A percentile compares a stretch with the other conserved stretches of the same genome.
phyloP scores from a whole-genome alignment of 1,140 invertebrate genomes.

The Hylyphantes graminicola region DNA sequence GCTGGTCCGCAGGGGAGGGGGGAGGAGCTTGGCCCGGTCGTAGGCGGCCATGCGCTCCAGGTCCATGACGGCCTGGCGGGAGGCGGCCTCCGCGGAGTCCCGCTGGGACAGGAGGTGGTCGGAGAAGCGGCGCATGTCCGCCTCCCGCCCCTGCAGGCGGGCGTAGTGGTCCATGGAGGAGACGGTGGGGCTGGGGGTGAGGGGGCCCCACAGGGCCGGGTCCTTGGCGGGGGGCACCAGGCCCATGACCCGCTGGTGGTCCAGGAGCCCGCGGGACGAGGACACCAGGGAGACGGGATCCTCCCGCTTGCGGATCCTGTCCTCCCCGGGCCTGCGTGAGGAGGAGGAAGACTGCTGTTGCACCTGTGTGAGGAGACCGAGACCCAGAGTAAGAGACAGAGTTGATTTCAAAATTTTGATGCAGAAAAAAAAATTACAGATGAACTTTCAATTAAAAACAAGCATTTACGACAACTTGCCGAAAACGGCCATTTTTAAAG shows the following conservation, averaged over 20 bases:
- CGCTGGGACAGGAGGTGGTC: conserved; percentile 24
- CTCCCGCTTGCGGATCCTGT: conserved; percentile 46
- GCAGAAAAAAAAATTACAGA: no score
- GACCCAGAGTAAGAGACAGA: conserved; percentile 14
- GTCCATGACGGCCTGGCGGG: conserved; percentile 33
- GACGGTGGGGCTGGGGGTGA: conserved; percentile 48
- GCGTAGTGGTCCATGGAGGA: conserved; percentile 40
- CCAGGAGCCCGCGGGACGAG: conserved; percentile 30
- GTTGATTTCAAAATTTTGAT: no score
- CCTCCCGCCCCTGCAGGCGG: conserved; percentile 18
- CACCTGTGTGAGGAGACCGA: conserved; percentile 2
- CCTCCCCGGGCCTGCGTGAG: conserved; percentile 2
- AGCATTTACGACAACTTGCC: no score
- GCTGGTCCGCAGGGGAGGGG: conserved; percentile 49
- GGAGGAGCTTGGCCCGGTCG: conserved; percentile 47
- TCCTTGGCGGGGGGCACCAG: conserved; percentile 45
- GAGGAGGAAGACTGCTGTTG: no score
- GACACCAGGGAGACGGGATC: conserved; percentile 43
- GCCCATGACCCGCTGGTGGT: conserved; percentile 49
- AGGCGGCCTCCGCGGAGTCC: conserved; percentile 10
- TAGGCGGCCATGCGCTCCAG: conserved; percentile 31
- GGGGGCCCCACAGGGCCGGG: conserved; percentile 48
- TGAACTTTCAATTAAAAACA: no score
- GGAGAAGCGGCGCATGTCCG: conserved; percentile 26
- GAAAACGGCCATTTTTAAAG: no score